Evolutionary conservation across 2,797 vertebrate species (phyloP).

Genomic region (Neopelma chrysocephalum): DNA sequence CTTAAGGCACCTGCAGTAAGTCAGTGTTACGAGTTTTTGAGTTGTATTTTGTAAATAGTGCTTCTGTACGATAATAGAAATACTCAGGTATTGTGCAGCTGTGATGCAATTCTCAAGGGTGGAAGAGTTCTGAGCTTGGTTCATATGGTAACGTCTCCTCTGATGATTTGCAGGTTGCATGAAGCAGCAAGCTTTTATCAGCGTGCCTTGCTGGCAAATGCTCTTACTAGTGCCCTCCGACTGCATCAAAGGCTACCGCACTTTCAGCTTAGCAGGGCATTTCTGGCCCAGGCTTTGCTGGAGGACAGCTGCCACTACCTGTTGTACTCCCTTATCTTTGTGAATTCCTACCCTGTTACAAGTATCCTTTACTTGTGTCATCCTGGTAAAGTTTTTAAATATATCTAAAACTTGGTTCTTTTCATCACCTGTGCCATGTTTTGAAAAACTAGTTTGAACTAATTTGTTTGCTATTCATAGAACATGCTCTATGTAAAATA

Average conservation of each 20-base stretch:
- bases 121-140: conserved; percentile 40
- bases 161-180: conserved; percentile 85
- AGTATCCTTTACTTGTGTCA: conserved; percentile 88
- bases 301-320: conserved; percentile 99
- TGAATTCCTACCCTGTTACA: conserved; percentile 97
- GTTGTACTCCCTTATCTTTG: conserved; percentile 96
- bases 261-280: conserved; percentile 93
- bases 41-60: not conserved
- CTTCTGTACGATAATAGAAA: not conserved
- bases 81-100: conserved; percentile 17
- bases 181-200: conserved; percentile 98
- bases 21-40: not conserved
- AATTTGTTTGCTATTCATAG: not conserved
- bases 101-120: conserved; percentile 74
- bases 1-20: not conserved
- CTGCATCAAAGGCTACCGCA: conserved; percentile 94
- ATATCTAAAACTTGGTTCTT: not conserved
- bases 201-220: conserved; percentile 96
- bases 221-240: conserved; percentile 94
- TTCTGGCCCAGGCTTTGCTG: conserved; percentile 92
- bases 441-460: not conserved
- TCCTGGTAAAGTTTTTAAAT: not conserved
- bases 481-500: not conserved
- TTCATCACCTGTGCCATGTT: not conserved
- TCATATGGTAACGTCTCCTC: conserved; percentile 69